These are phyloP conservation scores for Alviniconcha marisindica DNA, from an alignment of 1,140 invertebrate species.

Conservation along the genomic window DNA sequence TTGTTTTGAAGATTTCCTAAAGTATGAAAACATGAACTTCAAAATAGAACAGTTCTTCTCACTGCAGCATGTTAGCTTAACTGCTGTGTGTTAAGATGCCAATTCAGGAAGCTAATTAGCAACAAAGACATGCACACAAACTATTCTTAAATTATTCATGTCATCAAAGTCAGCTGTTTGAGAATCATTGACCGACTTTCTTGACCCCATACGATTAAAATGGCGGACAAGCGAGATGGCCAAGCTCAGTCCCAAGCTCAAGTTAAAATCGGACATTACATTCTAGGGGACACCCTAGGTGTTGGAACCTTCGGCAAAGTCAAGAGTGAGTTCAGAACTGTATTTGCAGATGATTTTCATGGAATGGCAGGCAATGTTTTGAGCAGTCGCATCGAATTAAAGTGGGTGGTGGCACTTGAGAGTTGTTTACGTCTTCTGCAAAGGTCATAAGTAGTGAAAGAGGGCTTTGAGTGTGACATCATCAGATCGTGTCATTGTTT, in stretches of 20 bases:
- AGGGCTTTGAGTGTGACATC: too few relatives aligned
- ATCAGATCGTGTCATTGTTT: too few relatives aligned
- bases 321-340: constrained; percentile 74
- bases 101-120: too few relatives aligned
- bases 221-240: constrained; percentile 69
- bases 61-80: too few relatives aligned
- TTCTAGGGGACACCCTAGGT: constrained; percentile 78
- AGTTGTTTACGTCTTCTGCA: constrained; percentile 31
- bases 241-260: constrained; percentile 70
- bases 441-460: neutral
- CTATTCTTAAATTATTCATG: neutral
- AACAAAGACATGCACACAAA: too few relatives aligned
- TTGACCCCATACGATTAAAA: constrained; percentile 52
- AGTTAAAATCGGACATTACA: constrained; percentile 79
- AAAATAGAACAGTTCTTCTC: too few relatives aligned
- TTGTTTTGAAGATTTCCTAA: too few relatives aligned
- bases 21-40: too few relatives aligned
- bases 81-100: too few relatives aligned
- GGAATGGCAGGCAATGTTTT: neutral
- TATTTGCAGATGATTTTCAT: neutral
- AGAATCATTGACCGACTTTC: neutral
- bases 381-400: neutral
- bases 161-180: neutral
- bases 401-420: neutral
- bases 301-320: constrained; percentile 80